These are phyloP conservation scores for Maniola hyperantus DNA, from an alignment of 2,888 invertebrate genomes.

Conservation along the genomic window DNA sequence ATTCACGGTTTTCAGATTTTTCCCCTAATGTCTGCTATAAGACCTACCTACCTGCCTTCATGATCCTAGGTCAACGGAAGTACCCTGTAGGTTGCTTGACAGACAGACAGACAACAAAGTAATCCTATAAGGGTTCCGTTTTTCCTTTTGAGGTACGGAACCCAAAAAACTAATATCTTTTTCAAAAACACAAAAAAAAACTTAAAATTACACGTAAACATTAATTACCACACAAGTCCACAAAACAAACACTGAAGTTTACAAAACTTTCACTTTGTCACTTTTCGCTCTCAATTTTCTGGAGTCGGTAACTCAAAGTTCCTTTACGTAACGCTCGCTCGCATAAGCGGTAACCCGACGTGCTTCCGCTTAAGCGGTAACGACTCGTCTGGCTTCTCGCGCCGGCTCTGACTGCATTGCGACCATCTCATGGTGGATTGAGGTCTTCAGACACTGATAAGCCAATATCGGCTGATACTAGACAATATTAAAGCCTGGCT, in stretches of 20 bases:
- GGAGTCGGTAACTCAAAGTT: conserved; percentile 11
- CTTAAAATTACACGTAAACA: not conserved
- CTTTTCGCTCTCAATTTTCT: not conserved
- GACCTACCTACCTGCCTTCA: too few species aligned
- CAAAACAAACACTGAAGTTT: conserved; percentile 22
- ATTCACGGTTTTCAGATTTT: too few species aligned
- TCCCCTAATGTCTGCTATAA: too few species aligned
- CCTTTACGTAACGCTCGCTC: conserved; percentile 33
- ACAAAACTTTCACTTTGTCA: conserved; percentile 24
- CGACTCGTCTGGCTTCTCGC: conserved; percentile 69
- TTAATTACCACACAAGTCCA: conserved; percentile 22
- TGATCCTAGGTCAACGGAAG: too few species aligned
- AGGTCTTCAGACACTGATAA: conserved; percentile 26
- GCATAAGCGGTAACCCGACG: conserved; percentile 43
- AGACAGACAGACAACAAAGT: too few species aligned
- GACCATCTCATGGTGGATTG: conserved; percentile 46
- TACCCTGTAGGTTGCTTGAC: too few species aligned
- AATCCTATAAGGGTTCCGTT: too few species aligned
- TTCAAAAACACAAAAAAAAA: not conserved
- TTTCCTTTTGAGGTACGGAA: too few species aligned
- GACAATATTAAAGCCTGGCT: not conserved
- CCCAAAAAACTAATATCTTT: not conserved
- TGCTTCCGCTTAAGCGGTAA: conserved; percentile 68
- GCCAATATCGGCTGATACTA: conserved; percentile 15
- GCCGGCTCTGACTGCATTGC: conserved; percentile 74